These are phyloP conservation scores for Cosmia pyralina DNA, from an alignment of 2,888 invertebrate genomes.

Conservation along the genomic window DNA sequence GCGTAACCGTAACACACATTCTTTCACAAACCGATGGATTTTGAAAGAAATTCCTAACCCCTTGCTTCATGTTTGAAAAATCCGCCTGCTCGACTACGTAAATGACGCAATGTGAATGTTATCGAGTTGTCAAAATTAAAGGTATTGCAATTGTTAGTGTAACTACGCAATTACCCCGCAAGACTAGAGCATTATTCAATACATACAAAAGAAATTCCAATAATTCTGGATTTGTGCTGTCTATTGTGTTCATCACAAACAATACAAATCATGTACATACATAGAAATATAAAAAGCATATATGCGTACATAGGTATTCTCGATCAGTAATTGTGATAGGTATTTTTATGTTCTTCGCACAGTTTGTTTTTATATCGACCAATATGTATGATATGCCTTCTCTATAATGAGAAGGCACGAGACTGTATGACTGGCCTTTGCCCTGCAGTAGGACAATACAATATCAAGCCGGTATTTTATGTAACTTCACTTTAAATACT, in stretches of 20 bases:
- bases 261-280: background rate
- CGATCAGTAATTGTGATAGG: background rate
- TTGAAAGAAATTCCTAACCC: background rate
- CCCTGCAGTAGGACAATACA: no score
- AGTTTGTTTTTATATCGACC: constrained; percentile 3
- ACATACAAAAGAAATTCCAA: constrained; percentile 18
- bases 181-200: constrained; percentile 12
- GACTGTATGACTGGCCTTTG: no score
- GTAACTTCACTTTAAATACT: no score
- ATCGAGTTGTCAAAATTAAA: background rate
- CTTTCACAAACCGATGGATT: background rate
- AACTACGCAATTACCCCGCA: background rate
- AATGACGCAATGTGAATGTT: background rate
- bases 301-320: background rate
- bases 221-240: constrained; percentile 2
- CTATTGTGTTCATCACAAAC: background rate
- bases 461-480: no score
- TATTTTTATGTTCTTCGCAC: background rate
- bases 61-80: background rate
- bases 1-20: background rate
- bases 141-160: background rate
- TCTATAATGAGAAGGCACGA: no score
- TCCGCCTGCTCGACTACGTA: background rate
- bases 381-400: no score
- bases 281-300: no score